A percentile compares a stretch with the other conserved stretches of the same genome.
phyloP scores from a whole-genome alignment of 2,113 vertebrate species.

The Connochaetes taurinus region DNA sequence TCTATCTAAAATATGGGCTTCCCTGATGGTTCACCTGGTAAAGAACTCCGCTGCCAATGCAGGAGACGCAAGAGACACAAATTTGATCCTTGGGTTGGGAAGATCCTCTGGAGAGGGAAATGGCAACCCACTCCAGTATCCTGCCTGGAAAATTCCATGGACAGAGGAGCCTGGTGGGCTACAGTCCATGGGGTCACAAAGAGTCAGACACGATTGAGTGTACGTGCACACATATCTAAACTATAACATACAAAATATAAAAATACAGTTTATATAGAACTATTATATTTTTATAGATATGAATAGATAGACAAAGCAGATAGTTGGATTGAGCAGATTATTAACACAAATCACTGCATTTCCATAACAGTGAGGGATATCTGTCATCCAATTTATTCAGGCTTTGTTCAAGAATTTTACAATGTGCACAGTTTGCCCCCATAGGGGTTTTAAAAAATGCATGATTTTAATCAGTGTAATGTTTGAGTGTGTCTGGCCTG shows the following conservation, averaged over 20 bases:
- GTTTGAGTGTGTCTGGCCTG: not conserved
- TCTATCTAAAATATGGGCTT: not conserved
- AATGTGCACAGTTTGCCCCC: not conserved
- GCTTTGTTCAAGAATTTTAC: not conserved
- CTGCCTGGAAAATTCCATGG: not conserved
- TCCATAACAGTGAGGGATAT: not conserved
- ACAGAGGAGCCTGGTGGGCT: not conserved
- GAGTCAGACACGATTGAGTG: not conserved
- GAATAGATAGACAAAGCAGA: not conserved
- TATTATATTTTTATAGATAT: not conserved
- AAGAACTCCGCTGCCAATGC: not conserved
- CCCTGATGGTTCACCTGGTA: not conserved
- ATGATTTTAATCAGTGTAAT: not conserved
- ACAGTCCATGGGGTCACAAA: not conserved
- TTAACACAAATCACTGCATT: not conserved
- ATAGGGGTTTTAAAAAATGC: not conserved
- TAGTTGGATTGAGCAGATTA: not conserved
- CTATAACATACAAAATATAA: not conserved
- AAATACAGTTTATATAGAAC: not conserved
- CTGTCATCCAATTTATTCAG: not conserved
- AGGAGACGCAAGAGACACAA: not conserved
- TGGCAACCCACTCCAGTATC: not conserved
- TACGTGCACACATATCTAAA: not conserved
- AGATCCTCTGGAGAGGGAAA: not conserved
- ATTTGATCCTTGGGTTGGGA: not conserved